Conservation (phyloP, 1,140 invertebrate species). For the Brachionus calyciflorus region DNA sequence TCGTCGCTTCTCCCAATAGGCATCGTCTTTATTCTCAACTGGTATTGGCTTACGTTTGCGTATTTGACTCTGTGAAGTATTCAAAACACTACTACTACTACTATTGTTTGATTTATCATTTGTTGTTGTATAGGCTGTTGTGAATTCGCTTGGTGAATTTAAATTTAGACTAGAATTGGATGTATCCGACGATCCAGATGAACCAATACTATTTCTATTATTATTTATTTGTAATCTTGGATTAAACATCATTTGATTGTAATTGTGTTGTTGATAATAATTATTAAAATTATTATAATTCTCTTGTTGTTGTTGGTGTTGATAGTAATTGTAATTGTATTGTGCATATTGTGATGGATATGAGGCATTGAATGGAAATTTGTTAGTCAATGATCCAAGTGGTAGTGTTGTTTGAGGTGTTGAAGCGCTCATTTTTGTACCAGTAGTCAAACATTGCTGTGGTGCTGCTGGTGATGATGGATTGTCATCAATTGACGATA, state of each 20-base stretch:
- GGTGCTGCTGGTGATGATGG: background rate
- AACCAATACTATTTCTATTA: background rate
- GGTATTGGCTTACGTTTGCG: slow-evolving; percentile 54
- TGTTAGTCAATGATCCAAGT: background rate
- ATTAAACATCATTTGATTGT: no score
- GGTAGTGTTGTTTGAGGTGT: background rate
- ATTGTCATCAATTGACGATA: slow-evolving; percentile 3
- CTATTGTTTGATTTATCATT: slow-evolving; percentile 18
- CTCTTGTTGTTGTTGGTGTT: background rate
- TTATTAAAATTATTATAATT: no score
- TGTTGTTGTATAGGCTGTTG: background rate
- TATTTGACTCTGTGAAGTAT: no score
- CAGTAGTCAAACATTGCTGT: no score
- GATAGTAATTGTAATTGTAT: slow-evolving; percentile 9
- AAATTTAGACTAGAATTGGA: background rate
- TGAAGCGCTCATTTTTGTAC: background rate
- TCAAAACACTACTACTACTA: no score
- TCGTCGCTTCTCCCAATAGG: slow-evolving; percentile 60
- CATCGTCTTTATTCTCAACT: slow-evolving; percentile 56
- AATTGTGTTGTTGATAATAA: no score
- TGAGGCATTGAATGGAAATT: background rate
- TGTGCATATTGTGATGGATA: background rate
- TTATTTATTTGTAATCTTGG: background rate
- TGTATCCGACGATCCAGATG: background rate
- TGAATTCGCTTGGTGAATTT: no score